These are phyloP conservation scores for Micrasema longulum DNA, from an alignment of 1,140 invertebrate genomes.

Conservation along the genomic window DNA sequence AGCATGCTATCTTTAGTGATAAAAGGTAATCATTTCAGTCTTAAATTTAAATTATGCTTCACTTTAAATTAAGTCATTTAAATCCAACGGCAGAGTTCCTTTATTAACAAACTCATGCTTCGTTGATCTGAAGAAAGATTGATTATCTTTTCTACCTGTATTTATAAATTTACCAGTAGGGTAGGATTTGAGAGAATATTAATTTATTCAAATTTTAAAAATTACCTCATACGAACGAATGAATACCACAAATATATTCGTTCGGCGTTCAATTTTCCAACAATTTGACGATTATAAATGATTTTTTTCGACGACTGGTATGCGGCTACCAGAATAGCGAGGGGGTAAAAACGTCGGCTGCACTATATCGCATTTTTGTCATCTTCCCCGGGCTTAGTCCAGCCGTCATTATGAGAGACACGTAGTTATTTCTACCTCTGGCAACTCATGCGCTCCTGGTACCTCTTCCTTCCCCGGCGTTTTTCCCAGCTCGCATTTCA, in stretches of 20 bases:
- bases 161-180: too few relatives aligned
- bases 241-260: neutral
- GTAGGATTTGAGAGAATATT: too few relatives aligned
- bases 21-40: too few relatives aligned
- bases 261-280: conserved; percentile 14
- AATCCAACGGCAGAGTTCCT: too few relatives aligned
- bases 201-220: too few relatives aligned
- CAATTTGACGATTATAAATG: conserved; percentile 35
- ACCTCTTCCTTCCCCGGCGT: conserved; percentile 8
- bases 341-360: conserved; percentile 38
- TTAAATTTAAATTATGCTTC: too few relatives aligned
- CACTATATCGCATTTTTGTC: conserved; percentile 54
- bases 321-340: conserved; percentile 12
- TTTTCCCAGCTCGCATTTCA: conserved; percentile 28
- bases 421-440: conserved; percentile 47
- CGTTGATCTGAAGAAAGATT: too few relatives aligned
- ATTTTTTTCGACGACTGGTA: conserved; percentile 24
- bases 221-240: too few relatives aligned
- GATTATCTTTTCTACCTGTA: too few relatives aligned
- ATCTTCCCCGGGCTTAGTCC: conserved; percentile 44
- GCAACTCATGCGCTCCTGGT: conserved; percentile 5
- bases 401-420: conserved; percentile 51
- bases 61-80: too few relatives aligned
- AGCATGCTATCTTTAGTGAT: too few relatives aligned
- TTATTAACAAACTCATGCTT: too few relatives aligned